Base-by-base conservation (phyloP, 2,113 vertebrate genomes). In the Pachypanchax playfairii region DNA sequence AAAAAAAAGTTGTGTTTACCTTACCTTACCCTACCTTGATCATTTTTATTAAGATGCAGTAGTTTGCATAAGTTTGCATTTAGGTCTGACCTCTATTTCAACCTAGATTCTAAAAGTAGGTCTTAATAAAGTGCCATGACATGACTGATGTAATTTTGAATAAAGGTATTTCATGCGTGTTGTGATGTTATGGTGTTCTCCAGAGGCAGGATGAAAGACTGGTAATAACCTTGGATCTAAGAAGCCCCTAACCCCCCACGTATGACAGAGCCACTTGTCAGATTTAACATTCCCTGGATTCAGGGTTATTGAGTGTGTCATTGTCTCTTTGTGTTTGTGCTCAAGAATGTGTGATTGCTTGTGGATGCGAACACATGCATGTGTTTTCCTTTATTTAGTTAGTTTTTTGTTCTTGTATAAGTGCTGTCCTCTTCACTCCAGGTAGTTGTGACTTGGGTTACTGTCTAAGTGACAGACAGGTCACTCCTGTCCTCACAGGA, bases 271-370 rank as follows among this genome's bases (percentile, higher is more conserved):
- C 33, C 0, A 24, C 67, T 56, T 80, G 80, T 77, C 71, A 82
- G 48, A 77, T 65, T 70, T 66, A 4, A 56, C 14, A 5, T 70
- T 44, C 50, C 29, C 48, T 2, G 39, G 70, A 62, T 73, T 68
- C 56, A 54, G 62, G 64, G 73, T 83, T 80, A 79, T 84, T 68
- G 26, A 83, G 66, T 83, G 82, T 84, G 81, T 82, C 74, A 57
- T n/a, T 81, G 80, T 86, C 83, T 73, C 70, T 80, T 82, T 65
- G 26, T 46, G 66, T 85, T 81, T 73, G 48, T 12, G 33, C 36
- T 26, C 57, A 33, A 39, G 33, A 36, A 24, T 42, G 25, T 43
- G 39, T 20, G 7, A 15, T 20, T 21, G 26, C 14, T 2, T 36
- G 42, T 64, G 55, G 36, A 48, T 58, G 51, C 52, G 38, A 33